phyloP scores from a whole-genome alignment of 2,888 invertebrate species.

The Drosophila multiciliata region DNA sequence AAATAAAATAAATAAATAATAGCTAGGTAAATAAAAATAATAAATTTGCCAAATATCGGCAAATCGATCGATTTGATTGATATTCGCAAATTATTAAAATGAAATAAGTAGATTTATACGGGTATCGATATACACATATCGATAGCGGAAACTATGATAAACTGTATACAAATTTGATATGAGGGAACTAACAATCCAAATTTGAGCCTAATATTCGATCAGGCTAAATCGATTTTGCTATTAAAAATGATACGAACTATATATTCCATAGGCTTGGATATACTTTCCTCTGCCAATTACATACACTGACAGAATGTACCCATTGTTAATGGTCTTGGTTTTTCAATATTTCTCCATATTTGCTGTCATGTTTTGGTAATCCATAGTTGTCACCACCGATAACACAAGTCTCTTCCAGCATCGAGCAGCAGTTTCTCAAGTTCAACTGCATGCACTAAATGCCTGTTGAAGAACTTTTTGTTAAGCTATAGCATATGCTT shows the following conservation, averaged over 20 bases:
- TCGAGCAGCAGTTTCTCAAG: not conserved
- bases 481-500: not conserved
- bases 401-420: not conserved
- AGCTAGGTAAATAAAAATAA: no score
- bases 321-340: not conserved
- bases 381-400: not conserved
- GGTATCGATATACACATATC: not conserved
- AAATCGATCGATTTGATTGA: no score
- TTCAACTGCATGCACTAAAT: slow-evolving; percentile 1
- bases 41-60: no score
- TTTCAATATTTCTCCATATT: not conserved
- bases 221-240: no score
- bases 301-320: not conserved
- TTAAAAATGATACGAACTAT: no score
- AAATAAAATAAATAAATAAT: no score
- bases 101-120: not conserved
- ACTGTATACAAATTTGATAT: not conserved
- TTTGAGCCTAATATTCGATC: no score
- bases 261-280: not conserved
- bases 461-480: not conserved
- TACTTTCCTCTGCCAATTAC: not conserved
- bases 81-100: not conserved
- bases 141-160: not conserved
- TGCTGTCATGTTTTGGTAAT: not conserved
- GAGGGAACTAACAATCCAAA: no score